Percentiles rank a stretch among this genome's conserved stretches.
These are phyloP conservation scores for Pygmarrhopalites habei DNA, from an alignment of 1,140 invertebrate species.

Conservation along the genomic window DNA sequence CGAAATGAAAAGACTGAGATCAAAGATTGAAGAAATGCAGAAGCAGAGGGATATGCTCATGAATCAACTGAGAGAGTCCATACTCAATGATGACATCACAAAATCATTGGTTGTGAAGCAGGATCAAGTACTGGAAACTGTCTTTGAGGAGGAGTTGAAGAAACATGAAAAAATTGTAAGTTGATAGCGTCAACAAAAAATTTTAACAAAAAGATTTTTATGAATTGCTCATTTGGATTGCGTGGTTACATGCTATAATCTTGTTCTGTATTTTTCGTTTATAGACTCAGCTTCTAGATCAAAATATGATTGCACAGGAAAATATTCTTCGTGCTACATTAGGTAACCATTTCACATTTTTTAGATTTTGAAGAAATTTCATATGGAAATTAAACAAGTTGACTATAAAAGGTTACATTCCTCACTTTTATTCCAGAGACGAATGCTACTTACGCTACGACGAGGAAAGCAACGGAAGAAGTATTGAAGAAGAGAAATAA, in stretches of 20 bases:
- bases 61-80: constrained; percentile 66
- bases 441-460: constrained; percentile 81
- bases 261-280: neutral
- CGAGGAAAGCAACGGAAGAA: constrained; percentile 68
- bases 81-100: constrained; percentile 86
- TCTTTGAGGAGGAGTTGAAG: constrained; percentile 77
- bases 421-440: constrained; percentile 89
- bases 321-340: constrained; percentile 84
- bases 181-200: too few species aligned
- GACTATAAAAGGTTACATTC: too few species aligned
- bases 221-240: too few species aligned
- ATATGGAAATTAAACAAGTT: too few species aligned
- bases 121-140: constrained; percentile 56
- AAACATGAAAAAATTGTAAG: constrained; percentile 68
- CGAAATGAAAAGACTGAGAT: constrained; percentile 62
- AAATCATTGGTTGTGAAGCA: constrained; percentile 67
- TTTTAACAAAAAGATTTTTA: constrained; percentile 44
- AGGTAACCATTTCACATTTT: too few species aligned
- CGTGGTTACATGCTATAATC: too few species aligned
- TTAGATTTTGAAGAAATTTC: too few species aligned
- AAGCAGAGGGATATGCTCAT: constrained; percentile 71
- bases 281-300: constrained; percentile 57
- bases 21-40: constrained; percentile 92
- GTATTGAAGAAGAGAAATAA: constrained; percentile 62
- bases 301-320: constrained; percentile 86